Conservation (phyloP, 2,113 vertebrate genomes). For the Damaliscus lunatus region DNA sequence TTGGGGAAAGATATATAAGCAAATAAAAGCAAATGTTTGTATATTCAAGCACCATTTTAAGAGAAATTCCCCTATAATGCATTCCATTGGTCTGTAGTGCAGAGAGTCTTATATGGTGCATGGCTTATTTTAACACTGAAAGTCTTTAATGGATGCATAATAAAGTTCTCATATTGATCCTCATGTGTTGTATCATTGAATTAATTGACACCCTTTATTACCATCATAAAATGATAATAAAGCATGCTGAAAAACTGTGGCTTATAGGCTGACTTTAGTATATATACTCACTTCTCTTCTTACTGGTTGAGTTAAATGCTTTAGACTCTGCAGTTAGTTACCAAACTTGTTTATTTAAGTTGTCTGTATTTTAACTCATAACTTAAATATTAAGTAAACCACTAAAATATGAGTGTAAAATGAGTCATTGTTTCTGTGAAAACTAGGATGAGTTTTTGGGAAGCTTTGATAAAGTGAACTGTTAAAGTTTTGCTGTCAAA, state of each 20-base stretch:
- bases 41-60: not conserved
- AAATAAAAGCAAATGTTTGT: not conserved
- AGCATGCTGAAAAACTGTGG: not conserved
- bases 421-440: not conserved
- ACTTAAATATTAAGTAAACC: slow-evolving; percentile 13
- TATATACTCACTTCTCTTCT: not conserved
- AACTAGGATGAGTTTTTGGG: not conserved
- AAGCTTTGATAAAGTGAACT: not conserved
- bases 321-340: not conserved
- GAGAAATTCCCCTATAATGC: not conserved
- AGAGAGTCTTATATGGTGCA: not conserved
- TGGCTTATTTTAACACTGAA: not conserved
- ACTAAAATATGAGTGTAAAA: not conserved
- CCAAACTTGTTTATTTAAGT: not conserved
- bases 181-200: not conserved
- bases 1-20: not conserved
- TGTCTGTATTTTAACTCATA: slow-evolving; percentile 22
- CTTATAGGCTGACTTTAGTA: not conserved
- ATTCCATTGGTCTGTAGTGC: not conserved
- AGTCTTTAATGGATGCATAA: not conserved
- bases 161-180: not conserved
- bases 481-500: not conserved
- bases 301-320: not conserved
- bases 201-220: not conserved
- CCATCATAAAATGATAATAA: not conserved